These are phyloP conservation scores for Cephalotes varians DNA, from an alignment of 2,888 invertebrate species.

Conservation along the genomic window DNA sequence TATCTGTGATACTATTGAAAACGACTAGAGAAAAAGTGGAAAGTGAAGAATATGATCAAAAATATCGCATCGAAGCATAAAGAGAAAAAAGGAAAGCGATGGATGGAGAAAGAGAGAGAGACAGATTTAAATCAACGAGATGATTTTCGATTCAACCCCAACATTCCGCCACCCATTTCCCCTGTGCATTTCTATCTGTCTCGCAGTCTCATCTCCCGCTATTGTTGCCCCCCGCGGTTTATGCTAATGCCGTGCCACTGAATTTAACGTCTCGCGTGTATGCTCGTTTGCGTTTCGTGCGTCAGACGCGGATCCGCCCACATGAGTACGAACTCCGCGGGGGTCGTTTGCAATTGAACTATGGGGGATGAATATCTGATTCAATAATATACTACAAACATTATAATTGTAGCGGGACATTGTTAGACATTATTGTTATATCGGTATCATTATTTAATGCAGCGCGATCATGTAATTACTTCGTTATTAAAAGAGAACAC, in stretches of 20 bases:
- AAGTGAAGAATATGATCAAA: neutral
- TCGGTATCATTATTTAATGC: neutral
- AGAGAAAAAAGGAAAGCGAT: neutral
- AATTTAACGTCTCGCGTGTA: constrained; percentile 68
- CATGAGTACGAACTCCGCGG: constrained; percentile 19
- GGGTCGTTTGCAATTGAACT: constrained; percentile 35
- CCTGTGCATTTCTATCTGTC: constrained; percentile 38
- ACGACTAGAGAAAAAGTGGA: neutral
- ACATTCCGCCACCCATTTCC: constrained; percentile 31
- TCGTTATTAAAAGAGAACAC: neutral
- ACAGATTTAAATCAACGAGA: constrained; percentile 74
- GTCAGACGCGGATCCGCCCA: constrained; percentile 39
- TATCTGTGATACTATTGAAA: neutral
- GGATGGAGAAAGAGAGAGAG: constrained; percentile 25
- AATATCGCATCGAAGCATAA: neutral
- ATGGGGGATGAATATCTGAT: constrained; percentile 38
- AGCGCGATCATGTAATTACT: neutral
- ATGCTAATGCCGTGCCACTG: constrained; percentile 68
- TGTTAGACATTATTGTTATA: constrained; percentile 34
- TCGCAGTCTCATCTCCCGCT: constrained; percentile 59
- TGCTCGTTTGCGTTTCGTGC: constrained; percentile 59
- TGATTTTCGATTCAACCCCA: constrained; percentile 73
- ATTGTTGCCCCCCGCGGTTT: constrained; percentile 66
- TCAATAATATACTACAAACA: constrained; percentile 30
- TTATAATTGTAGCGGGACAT: constrained; percentile 22